Evolutionary conservation across 2,113 vertebrate species (phyloP).

Genomic region (Pelodiscus sinensis): DNA sequence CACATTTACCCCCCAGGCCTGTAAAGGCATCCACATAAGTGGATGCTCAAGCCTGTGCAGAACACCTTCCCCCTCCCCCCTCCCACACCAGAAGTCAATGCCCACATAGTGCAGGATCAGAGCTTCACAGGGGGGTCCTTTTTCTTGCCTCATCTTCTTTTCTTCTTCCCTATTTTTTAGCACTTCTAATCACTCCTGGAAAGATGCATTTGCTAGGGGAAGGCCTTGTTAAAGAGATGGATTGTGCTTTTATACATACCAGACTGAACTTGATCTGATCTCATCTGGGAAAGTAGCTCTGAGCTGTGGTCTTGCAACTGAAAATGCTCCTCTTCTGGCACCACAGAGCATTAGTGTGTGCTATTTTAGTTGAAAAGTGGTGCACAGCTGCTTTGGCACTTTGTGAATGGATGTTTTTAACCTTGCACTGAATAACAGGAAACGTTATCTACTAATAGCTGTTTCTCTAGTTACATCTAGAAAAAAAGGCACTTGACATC

Average conservation of each 20-base stretch:
- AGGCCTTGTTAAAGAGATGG: background rate
- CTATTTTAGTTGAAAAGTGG: background rate
- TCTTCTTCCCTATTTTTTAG: too few relatives aligned
- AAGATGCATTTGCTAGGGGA: background rate
- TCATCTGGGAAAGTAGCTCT: background rate
- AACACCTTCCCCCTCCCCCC: too few relatives aligned
- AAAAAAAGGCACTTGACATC: background rate
- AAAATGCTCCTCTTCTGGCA: background rate
- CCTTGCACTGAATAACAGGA: background rate
- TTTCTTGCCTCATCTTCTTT: too few relatives aligned
- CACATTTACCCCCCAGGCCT: background rate
- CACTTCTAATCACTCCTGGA: background rate
- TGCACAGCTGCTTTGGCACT: background rate
- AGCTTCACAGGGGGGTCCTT: too few relatives aligned
- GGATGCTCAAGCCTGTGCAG: background rate
- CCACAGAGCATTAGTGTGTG: background rate
- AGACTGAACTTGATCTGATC: background rate
- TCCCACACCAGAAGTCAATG: background rate
- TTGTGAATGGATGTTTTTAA: background rate
- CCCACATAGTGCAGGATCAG: background rate
- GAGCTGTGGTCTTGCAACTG: background rate
- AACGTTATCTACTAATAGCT: background rate
- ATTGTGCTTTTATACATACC: background rate
- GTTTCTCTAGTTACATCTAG: slow-evolving; percentile 6
- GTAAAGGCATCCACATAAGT: background rate